A percentile compares a stretch with the other conserved stretches of the same genome.
Conservation (phyloP, 2,797 vertebrate species). For the Amphiprion clarkii region DNA sequence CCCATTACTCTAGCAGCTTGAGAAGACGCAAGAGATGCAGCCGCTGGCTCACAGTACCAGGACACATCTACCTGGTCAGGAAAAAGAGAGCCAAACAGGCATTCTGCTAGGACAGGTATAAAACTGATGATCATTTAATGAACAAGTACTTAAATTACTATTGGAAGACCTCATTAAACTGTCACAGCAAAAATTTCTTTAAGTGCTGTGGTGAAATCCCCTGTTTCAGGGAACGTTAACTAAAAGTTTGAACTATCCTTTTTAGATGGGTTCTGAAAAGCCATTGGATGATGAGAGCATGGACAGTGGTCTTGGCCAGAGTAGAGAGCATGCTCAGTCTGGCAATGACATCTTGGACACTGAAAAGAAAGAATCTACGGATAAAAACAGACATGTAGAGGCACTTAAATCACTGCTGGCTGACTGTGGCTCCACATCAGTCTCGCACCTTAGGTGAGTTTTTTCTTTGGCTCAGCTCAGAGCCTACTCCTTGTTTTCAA, state of each 20-base stretch:
- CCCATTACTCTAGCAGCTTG: conserved; percentile 87
- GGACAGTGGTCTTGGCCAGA: conserved; percentile 50
- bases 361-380: conserved; percentile 33
- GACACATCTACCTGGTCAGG: conserved; percentile 29
- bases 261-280: conserved; percentile 56
- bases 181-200: no score
- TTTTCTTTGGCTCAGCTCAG: background rate
- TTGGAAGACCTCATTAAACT: conserved; percentile 5
- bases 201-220: background rate
- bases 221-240: background rate
- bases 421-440: conserved; percentile 81
- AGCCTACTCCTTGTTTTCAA: background rate
- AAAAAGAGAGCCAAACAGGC: conserved; percentile 67
- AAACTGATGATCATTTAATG: background rate
- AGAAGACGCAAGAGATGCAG: conserved; percentile 55
- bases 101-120: conserved; percentile 73
- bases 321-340: conserved; percentile 60
- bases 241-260: conserved; percentile 1
- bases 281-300: conserved; percentile 32
- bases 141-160: background rate
- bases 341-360: conserved; percentile 24
- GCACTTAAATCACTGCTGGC: conserved; percentile 77
- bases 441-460: conserved; percentile 87
- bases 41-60: conserved; percentile 11
- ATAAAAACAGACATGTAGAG: conserved; percentile 62